Evolutionary conservation across 2,113 vertebrate genomes (phyloP), one percentile per base, ranked within the genome.

Genomic region (Gulo gulo): DNA sequence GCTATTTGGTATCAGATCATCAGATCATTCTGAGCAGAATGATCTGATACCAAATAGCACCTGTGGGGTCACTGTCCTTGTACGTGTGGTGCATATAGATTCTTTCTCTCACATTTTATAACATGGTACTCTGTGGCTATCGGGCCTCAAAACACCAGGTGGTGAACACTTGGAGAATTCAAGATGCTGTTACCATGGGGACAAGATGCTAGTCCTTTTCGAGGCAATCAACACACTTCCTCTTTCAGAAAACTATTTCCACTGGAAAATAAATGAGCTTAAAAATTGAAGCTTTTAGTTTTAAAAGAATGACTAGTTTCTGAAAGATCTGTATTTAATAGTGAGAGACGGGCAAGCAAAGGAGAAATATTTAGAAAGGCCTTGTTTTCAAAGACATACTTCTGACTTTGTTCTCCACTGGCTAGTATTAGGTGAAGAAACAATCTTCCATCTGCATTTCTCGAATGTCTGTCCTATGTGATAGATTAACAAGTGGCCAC

Each of bases 131-230:
- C 26, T 81, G 88, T 74, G 80, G 69, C 80, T 90, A 92, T 47
- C 61, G 74, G 84, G 76, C 59, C 88, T 97, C 88, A 78, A 93
- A 96, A 96, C 65, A 71, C 92, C 94, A 95, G 93, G 82, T 98
- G 97, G 95, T 31, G 10, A 97, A 94, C 57, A 94, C 87, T 96
- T 92, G 39, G 52, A 97, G 59, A 97, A 95, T 94, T 97, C 79
- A 88, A 97, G 94, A 95, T 97, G 78, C 93, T 74, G 97, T 98
- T 97, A 91, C 97, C 96, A 98, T 97, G 94, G 97, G 65, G 97
- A 97, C 95, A 97, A 89, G 96, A 96, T 94, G 88, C 7, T 85
- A 59, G 69, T 80, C 80, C 71, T 93, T 97, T 90, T 93, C 57
- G 34, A n/a, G 79, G 95, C 87, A 98, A 95, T 96, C 97, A 97